Percentiles rank a stretch among this genome's conserved stretches.
Conservation (phyloP, 30 jellyfish, hydroid and myxozoan species). For the Euphysa ruthae region DNA sequence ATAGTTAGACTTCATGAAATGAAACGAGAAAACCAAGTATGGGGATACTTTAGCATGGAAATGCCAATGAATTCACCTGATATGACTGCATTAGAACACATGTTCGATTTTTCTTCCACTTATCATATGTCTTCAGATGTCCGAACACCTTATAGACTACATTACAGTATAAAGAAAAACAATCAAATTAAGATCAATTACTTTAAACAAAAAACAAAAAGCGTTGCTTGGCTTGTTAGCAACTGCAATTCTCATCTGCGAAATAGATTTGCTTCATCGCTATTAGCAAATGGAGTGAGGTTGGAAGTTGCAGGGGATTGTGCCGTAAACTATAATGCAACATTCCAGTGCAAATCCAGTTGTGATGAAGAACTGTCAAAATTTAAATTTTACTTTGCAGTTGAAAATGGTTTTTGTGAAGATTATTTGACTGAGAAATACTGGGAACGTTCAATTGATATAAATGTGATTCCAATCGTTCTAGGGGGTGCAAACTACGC, state of each 20-base stretch:
- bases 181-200: not conserved
- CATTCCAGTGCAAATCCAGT: not conserved
- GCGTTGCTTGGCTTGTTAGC: slow-evolving; percentile 9
- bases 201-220: not conserved
- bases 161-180: not conserved
- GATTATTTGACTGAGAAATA: slow-evolving; percentile 13
- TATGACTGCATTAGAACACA: not conserved
- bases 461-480: slow-evolving; percentile 3
- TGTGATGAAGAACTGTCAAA: not conserved
- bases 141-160: not conserved
- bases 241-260: not conserved
- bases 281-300: not conserved
- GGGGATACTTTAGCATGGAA: slow-evolving; percentile 14
- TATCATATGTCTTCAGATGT: slow-evolving; percentile 6
- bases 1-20: not conserved
- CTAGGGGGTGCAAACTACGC: slow-evolving; percentile 6
- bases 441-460: not conserved
- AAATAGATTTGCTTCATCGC: not conserved
- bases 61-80: not conserved
- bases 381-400: slow-evolving; percentile 9
- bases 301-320: not conserved
- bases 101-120: not conserved
- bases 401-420: slow-evolving; percentile 1
- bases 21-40: not conserved
- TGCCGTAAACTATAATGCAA: not conserved